Base-by-base conservation (phyloP, 2,113 vertebrate species). In the Chaenocephalus aceratus region DNA sequence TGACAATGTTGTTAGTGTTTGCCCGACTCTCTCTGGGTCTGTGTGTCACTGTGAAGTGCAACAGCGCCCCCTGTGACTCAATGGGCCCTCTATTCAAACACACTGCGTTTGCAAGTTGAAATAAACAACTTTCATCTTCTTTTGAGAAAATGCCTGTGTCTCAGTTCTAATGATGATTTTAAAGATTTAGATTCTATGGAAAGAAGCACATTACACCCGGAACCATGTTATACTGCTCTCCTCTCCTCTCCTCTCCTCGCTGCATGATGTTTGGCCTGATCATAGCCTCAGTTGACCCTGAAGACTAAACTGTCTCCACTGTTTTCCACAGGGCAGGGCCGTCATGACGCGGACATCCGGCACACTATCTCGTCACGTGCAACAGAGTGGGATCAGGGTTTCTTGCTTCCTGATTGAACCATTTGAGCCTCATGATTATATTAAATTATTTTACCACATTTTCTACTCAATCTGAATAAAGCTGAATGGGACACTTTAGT, bases 61-160 rank as follows among this genome's bases (percentile, higher is more conserved):
- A 86, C 21, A 89, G 91, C 63, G 80, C 91, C 92, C 81, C 88
- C 91, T 93, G 54, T 88, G 79, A 77, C 51, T 74, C 49, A 63
- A 72, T 75, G 61, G 3, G 34, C 56, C 48, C 45, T 26, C 6
- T 4, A 4, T 49, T 5, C 14, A 59, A 56, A 52, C 13, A 44
- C 59, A n/a, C 4, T 7, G 14, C 41, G 49, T 59, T 30, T 68
- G n/a, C 16, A 64, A 16, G 36, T 44, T 41, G 10, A 69, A 73
- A 69, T 12, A 18, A 64, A 45, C 58, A 57, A 72, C 52, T 72
- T 67, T 52, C 5, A 63, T 80, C 41, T 13, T 64, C 10, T 67
- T 44, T 30, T 7, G 10, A 67, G 36, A 18, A 69, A 41, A 21
- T 53, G 1, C 10, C 44, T 56, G 52, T 18, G 53, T 70, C 53